Conservation (phyloP, 1,140 invertebrate genomes). For the Tetramorium simillimum region DNA sequence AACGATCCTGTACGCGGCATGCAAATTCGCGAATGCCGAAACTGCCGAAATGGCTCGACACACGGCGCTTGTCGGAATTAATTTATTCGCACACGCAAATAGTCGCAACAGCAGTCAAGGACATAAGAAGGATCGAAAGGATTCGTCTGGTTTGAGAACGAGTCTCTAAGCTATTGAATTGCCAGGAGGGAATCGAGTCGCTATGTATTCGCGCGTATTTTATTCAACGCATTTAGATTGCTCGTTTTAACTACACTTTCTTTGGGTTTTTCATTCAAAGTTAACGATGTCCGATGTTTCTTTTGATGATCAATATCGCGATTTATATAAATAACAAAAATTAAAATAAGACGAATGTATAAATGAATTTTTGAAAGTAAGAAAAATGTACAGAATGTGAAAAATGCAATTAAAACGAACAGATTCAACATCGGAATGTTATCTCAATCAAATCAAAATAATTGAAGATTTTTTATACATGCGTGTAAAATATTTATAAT, state of each 20-base stretch:
- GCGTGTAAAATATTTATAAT: background rate
- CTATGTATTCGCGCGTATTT: background rate
- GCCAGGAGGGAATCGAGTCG: background rate
- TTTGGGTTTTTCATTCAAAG: background rate
- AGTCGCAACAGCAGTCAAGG: conserved; percentile 34
- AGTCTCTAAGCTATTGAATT: background rate
- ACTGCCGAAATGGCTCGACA: background rate
- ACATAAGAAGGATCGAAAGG: conserved; percentile 45
- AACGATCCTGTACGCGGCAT: conserved; percentile 11
- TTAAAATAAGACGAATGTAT: background rate
- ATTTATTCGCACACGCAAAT: conserved; percentile 47
- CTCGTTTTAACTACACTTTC: background rate
- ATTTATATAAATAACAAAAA: background rate
- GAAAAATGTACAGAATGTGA: background rate
- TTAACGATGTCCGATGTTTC: background rate
- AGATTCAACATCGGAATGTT: background rate
- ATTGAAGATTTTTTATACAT: background rate
- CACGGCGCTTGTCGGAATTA: conserved; percentile 29
- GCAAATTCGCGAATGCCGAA: conserved; percentile 40
- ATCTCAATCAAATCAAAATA: background rate
- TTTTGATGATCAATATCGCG: background rate
- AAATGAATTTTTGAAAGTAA: background rate
- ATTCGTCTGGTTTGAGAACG: background rate
- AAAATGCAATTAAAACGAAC: conserved; percentile 13
- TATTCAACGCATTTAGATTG: background rate